phyloP scores from a whole-genome alignment of 2,888 invertebrate genomes.

The Temnothorax rugatulus region DNA sequence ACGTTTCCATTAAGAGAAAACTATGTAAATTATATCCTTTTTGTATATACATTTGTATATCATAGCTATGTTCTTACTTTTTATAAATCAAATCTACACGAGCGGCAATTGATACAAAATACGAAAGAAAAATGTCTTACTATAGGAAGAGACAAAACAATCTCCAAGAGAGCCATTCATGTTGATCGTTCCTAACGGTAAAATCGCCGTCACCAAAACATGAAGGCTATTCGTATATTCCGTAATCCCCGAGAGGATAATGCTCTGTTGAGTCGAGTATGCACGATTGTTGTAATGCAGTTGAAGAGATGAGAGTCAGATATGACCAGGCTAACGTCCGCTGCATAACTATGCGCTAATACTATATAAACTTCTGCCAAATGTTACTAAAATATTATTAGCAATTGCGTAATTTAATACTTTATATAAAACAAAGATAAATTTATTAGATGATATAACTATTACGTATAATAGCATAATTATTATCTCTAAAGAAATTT shows the following conservation, averaged over 20 bases:
- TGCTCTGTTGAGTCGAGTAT: constrained; percentile 11
- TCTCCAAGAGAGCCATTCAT: neutral
- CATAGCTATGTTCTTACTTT: neutral
- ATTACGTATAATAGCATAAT: neutral
- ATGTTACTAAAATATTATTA: constrained; percentile 22
- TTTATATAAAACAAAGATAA: neutral
- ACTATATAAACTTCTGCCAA: constrained; percentile 3
- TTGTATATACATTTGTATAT: neutral
- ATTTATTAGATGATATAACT: neutral
- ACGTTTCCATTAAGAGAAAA: neutral
- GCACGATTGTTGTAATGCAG: constrained; percentile 29
- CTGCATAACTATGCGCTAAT: constrained; percentile 8
- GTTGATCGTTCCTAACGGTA: constrained; percentile 55
- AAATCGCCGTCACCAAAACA: constrained; percentile 13
- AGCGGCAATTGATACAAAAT: constrained; percentile 39
- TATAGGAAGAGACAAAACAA: neutral
- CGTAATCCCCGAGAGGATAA: constrained; percentile 14
- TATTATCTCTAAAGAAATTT: neutral
- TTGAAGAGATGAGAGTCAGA: constrained; percentile 4
- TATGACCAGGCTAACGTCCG: neutral
- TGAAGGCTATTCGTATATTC: constrained; percentile 10
- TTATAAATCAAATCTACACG: constrained; percentile 33
- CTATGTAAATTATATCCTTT: neutral
- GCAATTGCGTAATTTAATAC: neutral
- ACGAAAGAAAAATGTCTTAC: constrained; percentile 37